A percentile compares a stretch with the other conserved stretches of the same genome.
Conservation (phyloP, 2,113 vertebrate species). For the Gasterosteus aculeatus region DNA sequence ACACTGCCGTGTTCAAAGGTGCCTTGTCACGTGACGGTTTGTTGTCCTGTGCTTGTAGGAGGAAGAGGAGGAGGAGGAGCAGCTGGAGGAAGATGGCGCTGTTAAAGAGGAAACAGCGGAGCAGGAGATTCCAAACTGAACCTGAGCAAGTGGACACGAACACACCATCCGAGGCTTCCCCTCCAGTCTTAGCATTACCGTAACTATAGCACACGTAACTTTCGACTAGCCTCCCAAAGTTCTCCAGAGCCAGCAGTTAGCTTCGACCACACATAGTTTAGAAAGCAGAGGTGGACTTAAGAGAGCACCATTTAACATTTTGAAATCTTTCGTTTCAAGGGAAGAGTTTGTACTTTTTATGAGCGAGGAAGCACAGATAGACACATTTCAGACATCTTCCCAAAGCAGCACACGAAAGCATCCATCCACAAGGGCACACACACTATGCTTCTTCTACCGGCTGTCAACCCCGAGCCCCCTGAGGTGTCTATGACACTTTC, state of each 20-base stretch:
- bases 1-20: neutral
- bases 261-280: slow-evolving; percentile 20
- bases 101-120: slow-evolving; percentile 82
- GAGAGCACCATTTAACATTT: slow-evolving; percentile 29
- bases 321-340: slow-evolving; percentile 35
- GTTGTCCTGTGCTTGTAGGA: slow-evolving; percentile 67
- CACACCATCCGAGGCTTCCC: slow-evolving; percentile 20
- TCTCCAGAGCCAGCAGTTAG: slow-evolving; percentile 38
- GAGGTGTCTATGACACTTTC: slow-evolving; percentile 29
- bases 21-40: neutral
- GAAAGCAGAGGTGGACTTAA: slow-evolving; percentile 55
- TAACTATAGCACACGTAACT: slow-evolving; percentile 47
- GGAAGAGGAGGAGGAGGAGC: slow-evolving; percentile 78
- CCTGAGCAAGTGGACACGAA: neutral
- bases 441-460: neutral
- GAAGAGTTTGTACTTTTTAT: slow-evolving; percentile 59
- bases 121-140: slow-evolving; percentile 72
- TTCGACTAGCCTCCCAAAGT: slow-evolving; percentile 57
- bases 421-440: neutral
- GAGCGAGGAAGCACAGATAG: slow-evolving; percentile 6
- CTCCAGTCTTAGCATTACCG: slow-evolving; percentile 28
- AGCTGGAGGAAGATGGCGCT: slow-evolving; percentile 73
- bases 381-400: slow-evolving; percentile 14
- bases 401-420: neutral
- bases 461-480: neutral